phyloP scores from a whole-genome alignment of 2,888 invertebrate genomes.

The Coelinius sp. region DNA sequence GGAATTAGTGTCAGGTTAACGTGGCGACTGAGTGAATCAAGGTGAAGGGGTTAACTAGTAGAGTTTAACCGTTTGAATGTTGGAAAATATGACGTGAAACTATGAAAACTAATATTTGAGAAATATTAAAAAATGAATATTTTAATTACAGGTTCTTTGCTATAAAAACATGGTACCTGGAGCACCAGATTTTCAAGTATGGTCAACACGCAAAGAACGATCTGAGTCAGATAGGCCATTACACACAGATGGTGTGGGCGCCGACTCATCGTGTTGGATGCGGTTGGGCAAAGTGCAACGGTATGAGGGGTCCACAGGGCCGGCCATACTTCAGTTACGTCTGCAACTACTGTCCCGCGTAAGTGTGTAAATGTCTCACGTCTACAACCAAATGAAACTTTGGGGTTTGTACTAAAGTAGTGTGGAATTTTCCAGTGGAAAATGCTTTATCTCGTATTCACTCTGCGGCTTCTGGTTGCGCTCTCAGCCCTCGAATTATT shows the following conservation, averaged over 20 bases:
- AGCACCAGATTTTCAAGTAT: slow-evolving; percentile 82
- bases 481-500: slow-evolving; percentile 1
- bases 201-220: slow-evolving; percentile 75
- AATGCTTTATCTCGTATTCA: background rate
- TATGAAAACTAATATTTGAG: background rate
- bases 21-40: background rate
- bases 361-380: slow-evolving; percentile 66
- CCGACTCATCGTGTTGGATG: slow-evolving; percentile 84
- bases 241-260: slow-evolving; percentile 89
- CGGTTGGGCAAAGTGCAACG: slow-evolving; percentile 80
- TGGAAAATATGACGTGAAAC: background rate
- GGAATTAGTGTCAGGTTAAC: background rate
- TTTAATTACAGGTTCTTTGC: slow-evolving; percentile 79
- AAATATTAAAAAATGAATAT: background rate
- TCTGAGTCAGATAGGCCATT: slow-evolving; percentile 80
- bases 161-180: slow-evolving; percentile 83
- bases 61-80: background rate
- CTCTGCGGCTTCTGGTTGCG: background rate
- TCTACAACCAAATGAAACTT: background rate
- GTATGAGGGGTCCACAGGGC: slow-evolving; percentile 74
- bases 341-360: slow-evolving; percentile 89
- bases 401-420: background rate
- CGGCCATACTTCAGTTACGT: slow-evolving; percentile 83
- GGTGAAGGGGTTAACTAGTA: background rate
- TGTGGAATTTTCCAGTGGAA: background rate